A percentile compares a stretch with the other conserved stretches of the same genome.
These are phyloP conservation scores for Micrastur ruficollis DNA, from an alignment of 2,797 vertebrate species.

Conservation along the genomic window DNA sequence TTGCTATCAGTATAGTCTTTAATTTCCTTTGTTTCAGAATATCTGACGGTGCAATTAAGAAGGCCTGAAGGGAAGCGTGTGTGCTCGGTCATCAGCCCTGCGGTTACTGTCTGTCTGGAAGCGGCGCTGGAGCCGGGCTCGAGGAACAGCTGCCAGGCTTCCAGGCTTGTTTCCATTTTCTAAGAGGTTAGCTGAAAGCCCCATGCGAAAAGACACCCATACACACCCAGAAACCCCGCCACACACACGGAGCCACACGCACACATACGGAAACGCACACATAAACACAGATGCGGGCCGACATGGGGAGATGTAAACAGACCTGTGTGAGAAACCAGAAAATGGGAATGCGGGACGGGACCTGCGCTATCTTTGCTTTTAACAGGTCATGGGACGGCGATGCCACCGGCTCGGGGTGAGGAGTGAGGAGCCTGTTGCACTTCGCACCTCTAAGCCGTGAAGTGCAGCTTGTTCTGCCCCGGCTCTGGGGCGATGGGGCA, in stretches of 20 bases:
- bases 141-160: conserved; percentile 3
- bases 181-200: not conserved
- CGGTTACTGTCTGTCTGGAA: conserved; percentile 49
- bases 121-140: not conserved
- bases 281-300: conserved; percentile 44
- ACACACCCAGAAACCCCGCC: not conserved
- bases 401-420: rapidly evolving
- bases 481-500: rapidly evolving
- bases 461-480: not conserved
- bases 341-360: not conserved
- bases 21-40: conserved; percentile 40
- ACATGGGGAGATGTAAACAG: conserved; percentile 8
- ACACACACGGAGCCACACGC: conserved; percentile 12
- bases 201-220: not conserved
- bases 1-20: not conserved
- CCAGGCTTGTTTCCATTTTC: conserved; percentile 4
- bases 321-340: not conserved
- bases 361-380: not conserved
- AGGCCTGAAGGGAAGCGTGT: conserved; percentile 7
- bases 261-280: not conserved
- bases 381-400: rapidly evolving
- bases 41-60: not conserved
- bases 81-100: conserved; percentile 47
- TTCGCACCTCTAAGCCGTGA: rapidly evolving
- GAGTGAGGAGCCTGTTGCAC: rapidly evolving